Evolutionary conservation across 1,140 invertebrate species (phyloP).

Genomic region (Pollicipes pollicipes): DNA sequence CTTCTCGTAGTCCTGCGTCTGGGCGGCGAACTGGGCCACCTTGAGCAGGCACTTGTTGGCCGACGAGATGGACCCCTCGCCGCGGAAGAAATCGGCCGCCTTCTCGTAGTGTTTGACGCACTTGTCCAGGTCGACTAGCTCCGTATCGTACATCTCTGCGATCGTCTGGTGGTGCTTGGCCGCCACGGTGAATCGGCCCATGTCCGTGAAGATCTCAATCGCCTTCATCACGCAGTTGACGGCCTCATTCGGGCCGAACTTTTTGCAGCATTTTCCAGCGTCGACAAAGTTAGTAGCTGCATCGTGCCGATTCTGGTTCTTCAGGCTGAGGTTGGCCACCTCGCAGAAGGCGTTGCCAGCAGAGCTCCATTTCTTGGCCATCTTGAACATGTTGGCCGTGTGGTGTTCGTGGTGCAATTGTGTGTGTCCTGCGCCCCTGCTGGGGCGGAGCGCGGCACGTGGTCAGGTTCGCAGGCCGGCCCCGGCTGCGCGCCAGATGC

Average conservation of each 20-base stretch:
- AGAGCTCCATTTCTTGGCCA: slow-evolving; percentile 91
- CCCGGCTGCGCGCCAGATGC: no score
- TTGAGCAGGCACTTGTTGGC: slow-evolving; percentile 96
- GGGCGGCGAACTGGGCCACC: slow-evolving; percentile 90
- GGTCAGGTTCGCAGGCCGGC: no score
- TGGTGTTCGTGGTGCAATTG: no score
- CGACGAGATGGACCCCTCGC: slow-evolving; percentile 76
- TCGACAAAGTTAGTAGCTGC: slow-evolving; percentile 87
- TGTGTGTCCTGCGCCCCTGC: no score
- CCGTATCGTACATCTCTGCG: slow-evolving; percentile 92
- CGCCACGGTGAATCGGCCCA: slow-evolving; percentile 95
- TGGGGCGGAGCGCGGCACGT: no score
- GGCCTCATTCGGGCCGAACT: slow-evolving; percentile 76
- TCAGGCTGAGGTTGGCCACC: slow-evolving; percentile 67
- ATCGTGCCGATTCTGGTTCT: slow-evolving; percentile 77
- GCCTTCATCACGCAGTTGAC: slow-evolving; percentile 80
- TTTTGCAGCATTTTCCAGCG: slow-evolving; percentile 94
- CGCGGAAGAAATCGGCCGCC: slow-evolving; percentile 83
- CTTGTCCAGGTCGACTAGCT: slow-evolving; percentile 71
- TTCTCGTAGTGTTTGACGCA: slow-evolving; percentile 89
- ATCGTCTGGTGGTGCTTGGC: slow-evolving; percentile 96
- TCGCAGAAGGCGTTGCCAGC: slow-evolving; percentile 89
- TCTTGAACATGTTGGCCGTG: slow-evolving; percentile 94
- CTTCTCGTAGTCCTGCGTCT: slow-evolving; percentile 91
- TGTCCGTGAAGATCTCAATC: slow-evolving; percentile 96